Percentiles rank a stretch among this genome's conserved stretches.
Evolutionary conservation across 2,888 invertebrate species (phyloP).

Genomic region (Eupelmus urozonus): DNA sequence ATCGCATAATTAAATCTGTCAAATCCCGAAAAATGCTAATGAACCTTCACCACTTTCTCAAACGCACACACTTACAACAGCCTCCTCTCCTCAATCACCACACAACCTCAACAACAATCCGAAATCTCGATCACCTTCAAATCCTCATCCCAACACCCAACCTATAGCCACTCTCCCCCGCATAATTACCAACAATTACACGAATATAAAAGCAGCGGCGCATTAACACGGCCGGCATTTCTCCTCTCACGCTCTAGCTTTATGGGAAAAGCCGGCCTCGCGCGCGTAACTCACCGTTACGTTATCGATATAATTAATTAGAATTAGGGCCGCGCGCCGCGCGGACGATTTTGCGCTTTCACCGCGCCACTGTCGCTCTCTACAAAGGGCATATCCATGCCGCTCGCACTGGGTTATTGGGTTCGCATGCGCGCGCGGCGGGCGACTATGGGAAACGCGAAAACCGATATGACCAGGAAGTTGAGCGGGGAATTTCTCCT

Average conservation of each 20-base stretch:
- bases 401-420: background rate
- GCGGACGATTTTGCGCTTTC: slow-evolving; percentile 41
- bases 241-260: slow-evolving; percentile 62
- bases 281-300: slow-evolving; percentile 62
- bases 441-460: slow-evolving; percentile 13
- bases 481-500: background rate
- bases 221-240: background rate
- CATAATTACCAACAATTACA: slow-evolving; percentile 39
- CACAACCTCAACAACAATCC: no score
- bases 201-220: background rate
- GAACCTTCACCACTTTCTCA: no score
- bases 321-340: slow-evolving; percentile 54
- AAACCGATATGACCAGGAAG: slow-evolving; percentile 18
- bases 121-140: no score
- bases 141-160: no score
- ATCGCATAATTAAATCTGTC: background rate
- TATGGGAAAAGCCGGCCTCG: slow-evolving; percentile 60
- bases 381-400: background rate
- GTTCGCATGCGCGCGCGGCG: background rate
- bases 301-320: slow-evolving; percentile 67
- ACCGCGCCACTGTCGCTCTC: background rate
- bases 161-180: no score
- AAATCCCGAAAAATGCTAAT: no score
- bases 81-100: no score
- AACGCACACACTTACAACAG: no score